Evolutionary conservation across 1,140 invertebrate genomes (phyloP), one percentile per base, ranked within the genome.

Genomic region (Nebria ingens): DNA sequence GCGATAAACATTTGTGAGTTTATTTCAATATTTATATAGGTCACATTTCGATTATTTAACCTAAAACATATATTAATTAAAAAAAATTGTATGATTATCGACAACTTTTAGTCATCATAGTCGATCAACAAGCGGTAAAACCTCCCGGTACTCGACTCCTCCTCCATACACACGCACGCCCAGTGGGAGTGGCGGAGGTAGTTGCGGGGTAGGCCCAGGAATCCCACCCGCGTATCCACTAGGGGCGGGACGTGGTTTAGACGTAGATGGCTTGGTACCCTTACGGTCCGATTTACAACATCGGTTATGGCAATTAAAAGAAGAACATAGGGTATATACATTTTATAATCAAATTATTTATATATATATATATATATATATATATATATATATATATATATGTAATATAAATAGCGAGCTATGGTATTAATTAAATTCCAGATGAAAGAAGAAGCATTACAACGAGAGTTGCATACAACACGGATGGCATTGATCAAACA

Each of bases 211-310:
- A 62, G 51, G 19, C 56, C 59, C 25, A 57, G 62, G 23, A 23
- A 15, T 25, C 25, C 21, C 11, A 19, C 13, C 21, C 6, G 13
- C n/a, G 4, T 45, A 45, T 17, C n/a, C 22, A n/a, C 4, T 12
- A 2, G 51, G 3, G 17, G 22, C 52, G 13, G 22, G 11, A 13
- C 53, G 13, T 12, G 21, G n/a, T 19, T 58, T 71, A 15, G 75
- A 76, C 52, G 67, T 86, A n/a, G 91, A 93, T 73, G 91, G 91
- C 50, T 74, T 93, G 59, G 80, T 86, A 38, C 81, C 85, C 53
- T 79, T 87, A 58, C 76, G 82, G 60, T 89, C 88, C 66, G 83
- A 88, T 55, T 74, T 89, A 58, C 89, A 93, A 67, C 79, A 83
- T 64, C 71, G 89, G 58, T 72, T 93, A 59, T 80, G 84, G 67